Evolutionary conservation across 2,888 invertebrate species (phyloP).

Genomic region (Sphinx pinastri): DNA sequence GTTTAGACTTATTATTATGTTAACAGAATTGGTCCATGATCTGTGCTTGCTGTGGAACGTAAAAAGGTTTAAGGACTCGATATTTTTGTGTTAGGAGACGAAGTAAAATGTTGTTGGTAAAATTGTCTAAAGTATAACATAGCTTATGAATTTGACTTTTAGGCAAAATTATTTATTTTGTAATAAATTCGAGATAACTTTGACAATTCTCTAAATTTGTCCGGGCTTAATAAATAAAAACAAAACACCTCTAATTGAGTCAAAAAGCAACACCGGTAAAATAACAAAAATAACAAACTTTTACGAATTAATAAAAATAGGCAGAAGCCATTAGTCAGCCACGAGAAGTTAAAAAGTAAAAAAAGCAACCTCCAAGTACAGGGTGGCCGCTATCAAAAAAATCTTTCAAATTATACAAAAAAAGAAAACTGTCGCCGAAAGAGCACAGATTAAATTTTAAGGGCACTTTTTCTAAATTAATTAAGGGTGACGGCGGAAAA

Average conservation of each 20-base stretch:
- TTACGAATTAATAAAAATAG: conserved; percentile 50
- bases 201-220: background rate
- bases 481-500: conserved; percentile 75
- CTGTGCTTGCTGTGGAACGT: too few species aligned
- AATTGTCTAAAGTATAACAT: too few species aligned
- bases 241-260: background rate
- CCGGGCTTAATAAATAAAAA: background rate
- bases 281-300: conserved; percentile 36
- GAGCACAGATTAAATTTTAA: conserved; percentile 80
- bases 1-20: too few species aligned
- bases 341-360: conserved; percentile 54
- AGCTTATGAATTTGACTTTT: too few species aligned
- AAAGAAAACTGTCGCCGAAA: conserved; percentile 70
- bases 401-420: conserved; percentile 57
- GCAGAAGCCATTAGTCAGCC: conserved; percentile 58
- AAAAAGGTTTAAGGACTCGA: too few species aligned
- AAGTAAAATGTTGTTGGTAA: too few species aligned
- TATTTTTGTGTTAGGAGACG: too few species aligned
- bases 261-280: background rate
- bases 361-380: conserved; percentile 41
- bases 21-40: too few species aligned
- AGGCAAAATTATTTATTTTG: too few species aligned
- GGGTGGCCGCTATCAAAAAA: conserved; percentile 65
- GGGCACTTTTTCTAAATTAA: conserved; percentile 78
- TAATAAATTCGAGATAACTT: background rate